A percentile compares a stretch with the other conserved stretches of the same genome.
Conservation (phyloP, 2,888 invertebrate genomes). For the Meteorus cinctellus region DNA sequence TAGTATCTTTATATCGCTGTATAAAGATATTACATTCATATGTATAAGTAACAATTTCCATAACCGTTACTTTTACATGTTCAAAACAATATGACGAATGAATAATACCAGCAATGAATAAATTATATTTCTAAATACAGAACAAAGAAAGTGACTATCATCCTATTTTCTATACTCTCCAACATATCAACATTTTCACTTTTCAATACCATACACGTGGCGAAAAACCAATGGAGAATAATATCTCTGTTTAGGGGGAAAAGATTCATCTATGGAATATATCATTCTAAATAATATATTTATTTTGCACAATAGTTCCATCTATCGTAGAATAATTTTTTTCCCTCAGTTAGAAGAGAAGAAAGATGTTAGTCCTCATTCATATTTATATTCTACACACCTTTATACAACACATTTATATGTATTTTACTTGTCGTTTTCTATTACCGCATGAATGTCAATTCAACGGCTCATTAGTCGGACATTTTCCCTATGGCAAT, state of each 20-base stretch:
- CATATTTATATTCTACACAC: background rate
- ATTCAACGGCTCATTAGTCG: conserved; percentile 22
- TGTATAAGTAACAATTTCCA: conserved; percentile 2
- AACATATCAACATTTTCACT: no score
- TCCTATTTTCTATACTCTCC: no score
- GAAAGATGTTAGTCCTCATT: background rate
- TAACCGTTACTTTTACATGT: conserved; percentile 13
- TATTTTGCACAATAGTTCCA: no score
- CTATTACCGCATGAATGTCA: conserved; percentile 13
- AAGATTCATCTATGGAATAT: no score
- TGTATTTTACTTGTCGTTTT: background rate
- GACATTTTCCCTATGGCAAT: conserved; percentile 1
- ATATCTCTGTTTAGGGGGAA: no score
- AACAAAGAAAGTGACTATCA: no score
- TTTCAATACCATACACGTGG: no score
- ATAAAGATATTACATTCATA: background rate
- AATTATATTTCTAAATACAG: no score
- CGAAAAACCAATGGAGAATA: no score
- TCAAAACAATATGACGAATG: background rate
- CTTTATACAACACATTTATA: background rate
- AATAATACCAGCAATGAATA: background rate
- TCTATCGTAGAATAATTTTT: no score
- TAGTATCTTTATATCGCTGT: conserved; percentile 1
- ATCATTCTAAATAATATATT: no score
- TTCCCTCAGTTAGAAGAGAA: background rate